phyloP scores from a whole-genome alignment of 2,888 invertebrate genomes.

The Neoscelio sp. region DNA sequence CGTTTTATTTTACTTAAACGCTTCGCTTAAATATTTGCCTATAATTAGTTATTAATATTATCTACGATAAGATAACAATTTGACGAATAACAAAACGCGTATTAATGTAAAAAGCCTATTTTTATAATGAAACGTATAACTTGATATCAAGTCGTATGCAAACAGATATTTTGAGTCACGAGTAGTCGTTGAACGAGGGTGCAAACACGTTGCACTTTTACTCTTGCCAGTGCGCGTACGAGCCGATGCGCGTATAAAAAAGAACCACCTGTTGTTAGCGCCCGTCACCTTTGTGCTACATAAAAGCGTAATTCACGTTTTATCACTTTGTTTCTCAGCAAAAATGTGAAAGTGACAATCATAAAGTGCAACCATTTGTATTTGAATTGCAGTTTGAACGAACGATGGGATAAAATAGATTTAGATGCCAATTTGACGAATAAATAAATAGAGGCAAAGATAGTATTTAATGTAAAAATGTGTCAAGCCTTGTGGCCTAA shows the following conservation, averaged over 20 bases:
- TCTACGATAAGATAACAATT: conserved; percentile 50
- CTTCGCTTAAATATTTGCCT: too few species aligned
- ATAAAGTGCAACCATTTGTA: too few species aligned
- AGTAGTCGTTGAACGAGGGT: too few species aligned
- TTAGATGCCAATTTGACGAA: too few species aligned
- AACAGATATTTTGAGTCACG: conserved; percentile 29
- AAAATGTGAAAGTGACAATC: conserved; percentile 53
- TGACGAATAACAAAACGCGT: conserved; percentile 23
- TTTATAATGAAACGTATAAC: conserved; percentile 28
- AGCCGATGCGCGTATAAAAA: conserved; percentile 11
- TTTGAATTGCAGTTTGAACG: too few species aligned
- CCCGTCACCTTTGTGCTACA: not conserved
- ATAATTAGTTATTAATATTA: conserved; percentile 8
- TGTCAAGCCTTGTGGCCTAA: too few species aligned
- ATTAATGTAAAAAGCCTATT: conserved; percentile 31
- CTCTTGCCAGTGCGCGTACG: not conserved
- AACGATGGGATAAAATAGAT: too few species aligned
- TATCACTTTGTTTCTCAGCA: conserved; percentile 11
- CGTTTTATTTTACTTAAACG: too few species aligned
- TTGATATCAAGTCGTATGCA: conserved; percentile 31
- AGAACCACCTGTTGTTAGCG: conserved; percentile 55
- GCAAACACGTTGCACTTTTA: conserved; percentile 38
- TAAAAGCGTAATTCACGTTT: conserved; percentile 12
- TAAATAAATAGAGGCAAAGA: too few species aligned
- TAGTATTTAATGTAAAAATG: too few species aligned